These are phyloP conservation scores for Polylopha cassiicola DNA, from an alignment of 2,888 invertebrate species.

Conservation along the genomic window DNA sequence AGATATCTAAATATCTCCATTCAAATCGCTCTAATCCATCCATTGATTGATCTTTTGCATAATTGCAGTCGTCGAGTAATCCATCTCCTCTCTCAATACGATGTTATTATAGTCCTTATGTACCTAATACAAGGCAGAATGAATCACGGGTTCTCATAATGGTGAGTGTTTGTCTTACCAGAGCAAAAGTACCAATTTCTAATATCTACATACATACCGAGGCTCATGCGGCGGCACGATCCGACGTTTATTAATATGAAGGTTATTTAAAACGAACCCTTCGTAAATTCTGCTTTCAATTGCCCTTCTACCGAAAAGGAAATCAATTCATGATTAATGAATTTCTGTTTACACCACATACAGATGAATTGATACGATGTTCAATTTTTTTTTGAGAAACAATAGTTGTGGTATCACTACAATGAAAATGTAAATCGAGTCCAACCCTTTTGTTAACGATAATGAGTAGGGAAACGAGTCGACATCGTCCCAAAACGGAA, in stretches of 20 bases:
- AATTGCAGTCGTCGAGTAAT: conserved; percentile 34
- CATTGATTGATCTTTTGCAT: conserved; percentile 29
- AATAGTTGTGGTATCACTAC: conserved; percentile 36
- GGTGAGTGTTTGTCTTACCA: conserved; percentile 23
- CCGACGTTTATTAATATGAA: conserved; percentile 19
- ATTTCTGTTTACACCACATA: conserved; percentile 25
- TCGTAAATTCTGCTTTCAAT: conserved; percentile 7
- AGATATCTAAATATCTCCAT: conserved; percentile 27
- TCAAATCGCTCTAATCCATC: conserved; percentile 26
- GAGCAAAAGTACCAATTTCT: conserved; percentile 18
- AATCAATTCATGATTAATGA: conserved; percentile 32
- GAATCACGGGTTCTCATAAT: conserved; percentile 33
- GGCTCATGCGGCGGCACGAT: conserved; percentile 21
- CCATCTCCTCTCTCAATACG: conserved; percentile 31
- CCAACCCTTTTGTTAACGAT: conserved; percentile 58
- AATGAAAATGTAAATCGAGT: conserved; percentile 54
- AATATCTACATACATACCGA: conserved; percentile 18
- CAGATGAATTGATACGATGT: conserved; percentile 18
- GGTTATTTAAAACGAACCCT: conserved; percentile 12
- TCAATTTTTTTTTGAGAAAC: conserved; percentile 23
- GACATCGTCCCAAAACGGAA: conserved; percentile 45
- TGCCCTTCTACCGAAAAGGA: conserved; percentile 1
- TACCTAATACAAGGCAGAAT: conserved; percentile 30
- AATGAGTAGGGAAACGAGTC: conserved; percentile 53
- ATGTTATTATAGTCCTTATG: conserved; percentile 26